phyloP scores from a whole-genome alignment of 2,888 invertebrate species.

The Globia sparganii region DNA sequence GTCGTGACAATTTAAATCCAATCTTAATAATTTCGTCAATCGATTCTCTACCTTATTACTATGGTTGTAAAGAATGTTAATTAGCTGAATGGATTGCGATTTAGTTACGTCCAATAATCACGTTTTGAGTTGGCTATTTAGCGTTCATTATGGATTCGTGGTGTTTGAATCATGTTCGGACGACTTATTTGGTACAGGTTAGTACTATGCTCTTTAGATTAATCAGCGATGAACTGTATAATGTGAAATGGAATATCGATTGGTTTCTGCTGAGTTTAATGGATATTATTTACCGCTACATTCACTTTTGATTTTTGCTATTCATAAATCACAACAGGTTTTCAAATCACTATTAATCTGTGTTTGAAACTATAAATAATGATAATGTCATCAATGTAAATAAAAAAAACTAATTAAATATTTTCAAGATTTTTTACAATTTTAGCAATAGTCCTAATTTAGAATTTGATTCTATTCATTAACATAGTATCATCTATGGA shows the following conservation, averaged over 20 bases:
- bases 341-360: neutral
- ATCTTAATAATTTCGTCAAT: slow-evolving; percentile 39
- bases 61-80: slow-evolving; percentile 33
- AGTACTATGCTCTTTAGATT: slow-evolving; percentile 33
- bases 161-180: slow-evolving; percentile 47
- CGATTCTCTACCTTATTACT: slow-evolving; percentile 44
- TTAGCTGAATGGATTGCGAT: slow-evolving; percentile 40
- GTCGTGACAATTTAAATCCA: slow-evolving; percentile 56
- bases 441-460: neutral
- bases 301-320: slow-evolving; percentile 8
- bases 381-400: neutral
- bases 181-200: slow-evolving; percentile 51
- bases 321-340: neutral
- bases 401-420: neutral
- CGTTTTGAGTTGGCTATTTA: slow-evolving; percentile 53
- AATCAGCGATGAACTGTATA: slow-evolving; percentile 23
- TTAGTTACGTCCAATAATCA: slow-evolving; percentile 59
- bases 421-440: neutral
- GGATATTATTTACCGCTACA: neutral
- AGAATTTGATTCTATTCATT: neutral
- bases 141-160: slow-evolving; percentile 51
- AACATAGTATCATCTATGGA: neutral
- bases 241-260: slow-evolving; percentile 21
- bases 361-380: neutral
- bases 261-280: slow-evolving; percentile 19